Evolutionary conservation across 2,113 vertebrate genomes (phyloP).

Genomic region (Mus musculus): DNA sequence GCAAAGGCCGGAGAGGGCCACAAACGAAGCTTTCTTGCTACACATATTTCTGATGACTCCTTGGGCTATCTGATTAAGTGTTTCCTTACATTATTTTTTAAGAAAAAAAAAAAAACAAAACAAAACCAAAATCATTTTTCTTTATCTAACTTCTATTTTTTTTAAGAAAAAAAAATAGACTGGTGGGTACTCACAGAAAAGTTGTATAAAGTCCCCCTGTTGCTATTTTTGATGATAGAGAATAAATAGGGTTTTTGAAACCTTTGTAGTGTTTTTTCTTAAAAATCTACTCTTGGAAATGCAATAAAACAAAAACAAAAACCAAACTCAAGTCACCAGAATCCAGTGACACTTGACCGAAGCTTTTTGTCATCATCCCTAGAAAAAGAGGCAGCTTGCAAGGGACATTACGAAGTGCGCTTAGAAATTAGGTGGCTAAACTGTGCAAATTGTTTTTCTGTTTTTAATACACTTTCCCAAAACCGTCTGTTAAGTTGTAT

Average conservation of each 20-base stretch:
- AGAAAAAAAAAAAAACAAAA: constrained; percentile 66
- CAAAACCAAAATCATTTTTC: constrained; percentile 82
- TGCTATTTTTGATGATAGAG: constrained; percentile 89
- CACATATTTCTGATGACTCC: constrained; percentile 85
- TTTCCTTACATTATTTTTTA: constrained; percentile 89
- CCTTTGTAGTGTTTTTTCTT: constrained; percentile 86
- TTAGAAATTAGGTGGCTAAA: constrained; percentile 89
- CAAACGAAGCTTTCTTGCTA: constrained; percentile 77
- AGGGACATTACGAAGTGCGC: constrained; percentile 89
- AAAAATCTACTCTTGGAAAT: constrained; percentile 85
- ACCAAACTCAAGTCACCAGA: constrained; percentile 74
- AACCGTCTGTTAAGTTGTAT: constrained; percentile 78
- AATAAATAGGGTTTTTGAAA: constrained; percentile 87
- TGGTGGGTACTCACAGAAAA: constrained; percentile 84
- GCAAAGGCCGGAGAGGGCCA: constrained; percentile 75
- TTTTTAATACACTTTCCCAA: constrained; percentile 81
- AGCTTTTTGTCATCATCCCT: constrained; percentile 84
- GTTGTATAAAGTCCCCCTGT: constrained; percentile 84
- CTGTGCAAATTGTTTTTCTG: constrained; percentile 80
- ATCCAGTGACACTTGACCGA: constrained; percentile 82
- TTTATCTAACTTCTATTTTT: constrained; percentile 87
- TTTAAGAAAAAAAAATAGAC: constrained; percentile 87
- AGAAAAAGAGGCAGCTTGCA: constrained; percentile 83
- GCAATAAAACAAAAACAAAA: constrained; percentile 84
- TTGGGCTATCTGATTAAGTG: constrained; percentile 85